These are phyloP conservation scores for Torymus aiolomorphi DNA, from an alignment of 2,888 invertebrate genomes.

Conservation along the genomic window DNA sequence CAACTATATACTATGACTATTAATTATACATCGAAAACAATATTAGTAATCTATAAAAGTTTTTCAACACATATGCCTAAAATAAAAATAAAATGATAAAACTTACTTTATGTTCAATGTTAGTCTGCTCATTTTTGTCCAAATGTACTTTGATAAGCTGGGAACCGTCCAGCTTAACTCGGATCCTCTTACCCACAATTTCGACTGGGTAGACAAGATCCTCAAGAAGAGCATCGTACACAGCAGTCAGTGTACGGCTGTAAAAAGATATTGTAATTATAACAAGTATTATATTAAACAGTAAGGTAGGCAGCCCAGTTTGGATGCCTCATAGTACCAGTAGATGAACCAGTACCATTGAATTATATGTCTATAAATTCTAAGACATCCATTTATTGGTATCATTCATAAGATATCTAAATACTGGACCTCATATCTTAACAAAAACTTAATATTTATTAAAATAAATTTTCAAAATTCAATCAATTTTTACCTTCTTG, in stretches of 20 bases:
- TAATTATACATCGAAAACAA: too few species aligned
- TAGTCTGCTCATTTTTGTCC: conserved; percentile 98
- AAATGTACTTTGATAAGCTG: conserved; percentile 98
- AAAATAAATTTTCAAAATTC: too few species aligned
- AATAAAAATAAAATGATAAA: conserved; percentile 20
- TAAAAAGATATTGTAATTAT: conserved; percentile 56
- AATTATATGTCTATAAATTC: too few species aligned
- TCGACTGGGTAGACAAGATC: conserved; percentile 99
- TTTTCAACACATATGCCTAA: conserved; percentile 61
- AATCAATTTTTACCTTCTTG: conserved; percentile 78
- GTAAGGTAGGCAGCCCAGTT: too few species aligned
- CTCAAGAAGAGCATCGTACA: conserved; percentile 97
- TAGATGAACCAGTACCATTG: too few species aligned
- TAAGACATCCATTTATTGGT: too few species aligned
- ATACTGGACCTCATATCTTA: too few species aligned
- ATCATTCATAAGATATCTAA: too few species aligned
- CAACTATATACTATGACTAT: too few species aligned
- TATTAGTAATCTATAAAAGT: too few species aligned
- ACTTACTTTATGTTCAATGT: conserved; percentile 97
- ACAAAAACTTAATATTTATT: conserved; percentile 13
- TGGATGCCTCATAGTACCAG: too few species aligned
- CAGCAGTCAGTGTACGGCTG: conserved; percentile 94
- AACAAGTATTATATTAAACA: too few species aligned
- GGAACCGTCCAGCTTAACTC: conserved; percentile 96
- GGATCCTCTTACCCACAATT: conserved; percentile 98